These are phyloP conservation scores for Drosophila macrospina DNA, from an alignment of 2,888 invertebrate genomes.

Conservation along the genomic window DNA sequence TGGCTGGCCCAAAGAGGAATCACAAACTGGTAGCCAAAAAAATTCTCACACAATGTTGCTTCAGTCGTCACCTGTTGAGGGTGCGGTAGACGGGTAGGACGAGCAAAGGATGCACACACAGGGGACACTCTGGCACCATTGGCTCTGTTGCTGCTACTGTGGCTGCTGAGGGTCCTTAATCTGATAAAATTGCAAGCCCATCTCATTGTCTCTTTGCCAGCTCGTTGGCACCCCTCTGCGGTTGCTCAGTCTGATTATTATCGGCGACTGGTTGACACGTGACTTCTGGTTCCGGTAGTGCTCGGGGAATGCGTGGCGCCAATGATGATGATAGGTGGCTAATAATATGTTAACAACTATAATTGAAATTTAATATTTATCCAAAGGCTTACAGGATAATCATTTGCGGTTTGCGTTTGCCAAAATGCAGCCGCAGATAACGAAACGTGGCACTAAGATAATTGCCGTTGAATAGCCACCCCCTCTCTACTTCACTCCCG, in stretches of 20 bases:
- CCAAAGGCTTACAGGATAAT: conserved; percentile 82
- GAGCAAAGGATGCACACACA: conserved; percentile 44
- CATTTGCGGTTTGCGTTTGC: conserved; percentile 73
- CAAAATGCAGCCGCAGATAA: conserved; percentile 60
- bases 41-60: conserved; percentile 74
- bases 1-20: conserved; percentile 42
- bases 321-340: conserved; percentile 62
- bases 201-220: conserved; percentile 56
- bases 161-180: conserved; percentile 57
- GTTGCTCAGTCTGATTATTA: conserved; percentile 61
- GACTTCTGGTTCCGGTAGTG: conserved; percentile 57
- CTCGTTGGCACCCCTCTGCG: conserved; percentile 53
- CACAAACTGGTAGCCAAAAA: conserved; percentile 47
- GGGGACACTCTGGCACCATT: conserved; percentile 38
- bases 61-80: conserved; percentile 75
- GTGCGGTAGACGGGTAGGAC: conserved; percentile 20
- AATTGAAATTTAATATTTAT: conserved; percentile 85
- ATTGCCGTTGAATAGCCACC: conserved; percentile 50
- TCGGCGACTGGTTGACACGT: conserved; percentile 71
- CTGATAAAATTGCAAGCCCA: conserved; percentile 77
- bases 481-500: conserved; percentile 8
- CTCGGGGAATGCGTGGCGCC: conserved; percentile 40
- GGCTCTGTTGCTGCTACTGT: conserved; percentile 18
- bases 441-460: conserved; percentile 61
- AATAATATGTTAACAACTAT: conserved; percentile 81